These are phyloP conservation scores for Lithobates pipiens DNA, from an alignment of 2,797 vertebrate species.

Conservation along the genomic window DNA sequence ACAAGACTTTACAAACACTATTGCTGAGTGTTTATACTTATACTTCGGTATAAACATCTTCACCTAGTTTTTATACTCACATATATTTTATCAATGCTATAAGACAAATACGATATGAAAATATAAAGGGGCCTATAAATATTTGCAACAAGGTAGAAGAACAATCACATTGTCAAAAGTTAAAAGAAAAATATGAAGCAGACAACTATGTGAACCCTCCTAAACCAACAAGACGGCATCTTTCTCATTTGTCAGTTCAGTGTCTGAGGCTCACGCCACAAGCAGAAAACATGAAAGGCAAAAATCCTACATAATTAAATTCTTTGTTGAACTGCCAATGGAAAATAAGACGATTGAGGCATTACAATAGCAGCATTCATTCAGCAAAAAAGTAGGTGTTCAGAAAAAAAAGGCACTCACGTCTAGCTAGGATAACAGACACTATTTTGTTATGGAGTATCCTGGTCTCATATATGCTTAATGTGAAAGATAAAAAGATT, in stretches of 20 bases:
- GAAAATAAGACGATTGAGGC: constrained; percentile 55
- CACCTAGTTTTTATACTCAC: too few relatives aligned
- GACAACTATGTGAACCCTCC: not conserved
- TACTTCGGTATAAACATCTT: too few relatives aligned
- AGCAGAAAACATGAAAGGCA: constrained; percentile 44
- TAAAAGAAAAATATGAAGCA: too few relatives aligned
- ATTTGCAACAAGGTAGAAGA: too few relatives aligned
- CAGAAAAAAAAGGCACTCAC: not conserved
- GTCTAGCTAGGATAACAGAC: constrained; percentile 3
- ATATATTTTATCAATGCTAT: too few relatives aligned
- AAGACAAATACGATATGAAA: too few relatives aligned
- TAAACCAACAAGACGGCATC: constrained; percentile 35
- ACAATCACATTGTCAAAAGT: too few relatives aligned
- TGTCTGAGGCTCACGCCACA: constrained; percentile 34
- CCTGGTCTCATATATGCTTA: too few relatives aligned
- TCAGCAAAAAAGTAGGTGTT: constrained; percentile 37
- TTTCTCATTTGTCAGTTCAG: constrained; percentile 24
- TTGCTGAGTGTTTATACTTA: too few relatives aligned
- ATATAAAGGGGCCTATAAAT: too few relatives aligned
- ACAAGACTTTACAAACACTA: too few relatives aligned
- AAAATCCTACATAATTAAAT: constrained; percentile 55
- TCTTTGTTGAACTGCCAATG: constrained; percentile 58
- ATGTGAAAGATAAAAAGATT: not conserved
- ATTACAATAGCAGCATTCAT: constrained; percentile 58
- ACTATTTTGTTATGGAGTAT: not conserved